Percentiles rank a stretch among this genome's conserved stretches.
Evolutionary conservation across 2,888 invertebrate species (phyloP).

Genomic region (Omphaloscelis lunosa): DNA sequence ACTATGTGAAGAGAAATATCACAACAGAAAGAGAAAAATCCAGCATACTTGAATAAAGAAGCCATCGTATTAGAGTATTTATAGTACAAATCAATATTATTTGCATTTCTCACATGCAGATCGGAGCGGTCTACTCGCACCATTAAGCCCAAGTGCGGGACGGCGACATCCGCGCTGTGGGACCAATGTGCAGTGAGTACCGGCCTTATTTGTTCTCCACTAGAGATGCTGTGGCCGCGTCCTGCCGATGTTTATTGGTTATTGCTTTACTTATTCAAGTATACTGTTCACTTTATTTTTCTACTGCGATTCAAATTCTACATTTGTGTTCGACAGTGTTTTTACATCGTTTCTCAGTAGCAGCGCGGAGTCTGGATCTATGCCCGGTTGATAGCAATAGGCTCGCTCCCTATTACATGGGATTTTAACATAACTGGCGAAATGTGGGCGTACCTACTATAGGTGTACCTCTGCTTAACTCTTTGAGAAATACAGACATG

Average conservation of each 20-base stretch:
- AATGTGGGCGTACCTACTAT: too few species aligned
- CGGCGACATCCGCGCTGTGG: constrained; percentile 58
- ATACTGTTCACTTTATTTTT: constrained; percentile 32
- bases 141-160: constrained; percentile 70
- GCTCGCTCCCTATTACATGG: too few species aligned
- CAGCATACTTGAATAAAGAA: constrained; percentile 33
- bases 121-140: constrained; percentile 63
- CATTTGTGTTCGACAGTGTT: constrained; percentile 2
- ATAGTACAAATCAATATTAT: constrained; percentile 54
- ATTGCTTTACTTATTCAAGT: constrained; percentile 9
- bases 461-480: too few species aligned
- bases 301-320: constrained; percentile 1
- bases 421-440: too few species aligned
- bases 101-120: constrained; percentile 63
- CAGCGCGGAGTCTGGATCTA: too few species aligned
- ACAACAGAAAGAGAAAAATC: constrained; percentile 21
- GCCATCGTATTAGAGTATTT: constrained; percentile 42
- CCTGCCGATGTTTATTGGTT: constrained; percentile 30
- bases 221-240: constrained; percentile 49
- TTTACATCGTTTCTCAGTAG: not conserved
- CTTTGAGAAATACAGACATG: too few species aligned
- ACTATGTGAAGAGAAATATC: not conserved
- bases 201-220: constrained; percentile 57
- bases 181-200: constrained; percentile 59
- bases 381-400: too few species aligned